Base-by-base conservation (phyloP, 2,888 invertebrate genomes). In the Nasonia oneida region DNA sequence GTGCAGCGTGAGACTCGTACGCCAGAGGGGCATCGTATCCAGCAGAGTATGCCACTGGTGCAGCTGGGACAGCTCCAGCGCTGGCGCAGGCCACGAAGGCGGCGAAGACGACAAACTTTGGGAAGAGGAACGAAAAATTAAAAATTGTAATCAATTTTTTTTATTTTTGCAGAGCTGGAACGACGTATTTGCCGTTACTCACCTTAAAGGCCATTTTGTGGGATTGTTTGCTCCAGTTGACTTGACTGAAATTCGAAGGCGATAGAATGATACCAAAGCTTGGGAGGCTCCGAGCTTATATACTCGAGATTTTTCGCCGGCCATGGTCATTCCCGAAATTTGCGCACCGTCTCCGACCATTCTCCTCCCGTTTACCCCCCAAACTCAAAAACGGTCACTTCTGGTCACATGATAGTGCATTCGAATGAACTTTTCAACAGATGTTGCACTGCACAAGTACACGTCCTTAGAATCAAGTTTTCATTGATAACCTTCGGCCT, bases 131-230 rank as follows among this genome's bases (percentile, higher is more conserved):
- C 10, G 3, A 53, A 15, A 18, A 53, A 53, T 53, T 53, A 18
- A 15, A 53, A 15, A 53, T 53, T 53, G 0, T 53, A 15, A 53
- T 4, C 15, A 42, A 42, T 18, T 53, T 53, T 53, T 15, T 14
- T 53, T 53, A 15, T 53, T 53, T 53, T 15, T 53, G 14, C 53
- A 53, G 15, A 53, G 10, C 10, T 10, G 12, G 0, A 67, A 23
- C 10, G 1, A 1, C 8, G 23, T 67, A 33, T 15, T 67, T 5
- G 67, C 2, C 14, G 29, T 12, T 33, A 6, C 67, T 78, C 71
- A 83, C 78, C 73, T 83, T 78, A 37, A 79, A 74, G 42, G 78
- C 74, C 78, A 83, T 79, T 83, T 47, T 47, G 37, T 50, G 64
- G 14, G 47, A 73, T 79, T 50, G 57, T 67, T 47, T 50, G 29